Base-by-base conservation (phyloP, 2,797 vertebrate species). In the Semotilus atromaculatus region DNA sequence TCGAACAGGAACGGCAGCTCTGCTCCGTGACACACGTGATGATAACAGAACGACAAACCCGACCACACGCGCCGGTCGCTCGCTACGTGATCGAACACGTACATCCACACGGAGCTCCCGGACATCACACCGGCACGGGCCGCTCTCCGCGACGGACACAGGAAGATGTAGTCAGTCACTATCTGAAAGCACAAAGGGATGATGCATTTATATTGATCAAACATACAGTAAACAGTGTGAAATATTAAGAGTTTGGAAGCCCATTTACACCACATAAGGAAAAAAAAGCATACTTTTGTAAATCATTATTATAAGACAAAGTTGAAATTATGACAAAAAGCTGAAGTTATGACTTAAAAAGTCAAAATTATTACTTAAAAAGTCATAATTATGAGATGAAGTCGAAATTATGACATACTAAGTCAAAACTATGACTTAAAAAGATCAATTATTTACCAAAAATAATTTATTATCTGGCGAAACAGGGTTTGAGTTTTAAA, bases 1-100 rank as follows among this genome's bases (percentile, higher is more conserved):
- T 90, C 40, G 6, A 95, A 96, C 36, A 96, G 85, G 74, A 95
- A 95, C n/a, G 95, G 95, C 74, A 95, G 86, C 89, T 95, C 94
- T 0, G 94, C 94, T 0, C 94, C 94, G 0, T 96, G 95, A 81
- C 95, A 96, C 48, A 82, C 92, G 0, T 92, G 94, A n/a, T 88
- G 68, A 86, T 93, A 94, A 89, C 95, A 96, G 90, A 92, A 94
- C 0, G 89, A 89, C 58, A 93, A 71, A n/a, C 93, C 92, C 0
- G 93, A 94, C 95, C 95, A 96, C 34, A 95, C 74, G 0, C 87
- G 86, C 9, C 9, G 77, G 80, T 95, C 95, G 0, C 93, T 93
- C 0, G 85, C 70, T 36, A 92, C 92, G 0, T 95, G 95, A 90
- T 95, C 94, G 0, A 95, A 96, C 21, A 94, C 90, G 7, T 95